phyloP scores from a whole-genome alignment of 2,113 vertebrate genomes.

The Chionodraco myersi region DNA sequence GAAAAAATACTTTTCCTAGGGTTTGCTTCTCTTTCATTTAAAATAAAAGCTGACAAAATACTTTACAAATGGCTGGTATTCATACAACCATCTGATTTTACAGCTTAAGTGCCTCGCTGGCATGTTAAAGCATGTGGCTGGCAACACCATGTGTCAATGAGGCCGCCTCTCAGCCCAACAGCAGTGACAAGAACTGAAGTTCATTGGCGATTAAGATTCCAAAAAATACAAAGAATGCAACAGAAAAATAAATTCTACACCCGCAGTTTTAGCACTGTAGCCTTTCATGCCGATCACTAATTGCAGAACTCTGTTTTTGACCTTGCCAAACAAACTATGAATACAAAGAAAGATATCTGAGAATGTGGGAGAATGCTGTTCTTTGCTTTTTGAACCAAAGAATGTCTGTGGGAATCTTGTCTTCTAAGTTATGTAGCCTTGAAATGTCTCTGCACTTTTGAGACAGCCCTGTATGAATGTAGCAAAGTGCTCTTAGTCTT shows the following conservation, averaged over 20 bases:
- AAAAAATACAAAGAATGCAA: background rate
- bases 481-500: background rate
- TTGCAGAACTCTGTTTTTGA: conserved; percentile 25
- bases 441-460: background rate
- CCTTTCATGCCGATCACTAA: conserved; percentile 1
- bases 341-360: background rate
- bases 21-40: no score
- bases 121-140: conserved; percentile 37
- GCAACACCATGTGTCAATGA: background rate
- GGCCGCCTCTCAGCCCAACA: background rate
- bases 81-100: no score
- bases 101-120: conserved; percentile 19
- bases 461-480: background rate
- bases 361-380: background rate
- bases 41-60: no score
- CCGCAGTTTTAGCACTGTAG: background rate
- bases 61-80: no score
- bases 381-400: background rate
- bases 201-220: background rate
- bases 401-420: conserved; percentile 29
- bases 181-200: conserved; percentile 8
- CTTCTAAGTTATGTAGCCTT: conserved; percentile 18
- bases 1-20: no score
- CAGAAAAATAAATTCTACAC: background rate
- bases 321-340: conserved; percentile 20